phyloP scores from a whole-genome alignment of 2,888 invertebrate genomes.

The Buathra laborator region DNA sequence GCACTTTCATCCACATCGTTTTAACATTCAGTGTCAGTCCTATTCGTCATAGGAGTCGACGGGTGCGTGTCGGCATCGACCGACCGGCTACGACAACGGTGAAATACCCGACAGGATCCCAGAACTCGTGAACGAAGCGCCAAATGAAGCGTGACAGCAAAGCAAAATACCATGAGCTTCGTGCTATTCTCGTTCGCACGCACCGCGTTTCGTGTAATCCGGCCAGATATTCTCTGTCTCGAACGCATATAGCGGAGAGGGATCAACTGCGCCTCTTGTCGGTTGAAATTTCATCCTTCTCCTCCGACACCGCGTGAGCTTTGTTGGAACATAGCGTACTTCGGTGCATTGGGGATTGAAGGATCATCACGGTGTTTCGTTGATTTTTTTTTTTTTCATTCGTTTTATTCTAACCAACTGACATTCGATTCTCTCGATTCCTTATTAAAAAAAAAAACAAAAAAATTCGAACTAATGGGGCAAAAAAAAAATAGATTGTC shows the following conservation, averaged over 20 bases:
- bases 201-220: conserved; percentile 20
- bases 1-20: conserved; percentile 23
- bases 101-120: conserved; percentile 7
- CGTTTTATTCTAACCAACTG: neutral
- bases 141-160: conserved; percentile 34
- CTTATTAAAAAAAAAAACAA: neutral
- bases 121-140: conserved; percentile 10
- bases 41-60: conserved; percentile 31
- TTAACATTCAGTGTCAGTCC: conserved; percentile 7
- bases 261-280: neutral
- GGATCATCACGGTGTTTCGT: conserved; percentile 57
- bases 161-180: conserved; percentile 22
- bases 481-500: no score
- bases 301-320: conserved; percentile 12
- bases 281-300: conserved; percentile 15
- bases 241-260: neutral
- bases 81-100: neutral
- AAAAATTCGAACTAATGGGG: neutral
- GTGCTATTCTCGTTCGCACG: conserved; percentile 25
- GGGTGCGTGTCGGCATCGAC: conserved; percentile 14
- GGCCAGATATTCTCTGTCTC: conserved; percentile 18
- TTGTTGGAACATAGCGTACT: neutral
- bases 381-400: conserved; percentile 48
- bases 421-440: neutral
- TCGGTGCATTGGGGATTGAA: conserved; percentile 41